Conservation (phyloP, 2,113 vertebrate genomes). For the Cynopterus brachyotis region DNA sequence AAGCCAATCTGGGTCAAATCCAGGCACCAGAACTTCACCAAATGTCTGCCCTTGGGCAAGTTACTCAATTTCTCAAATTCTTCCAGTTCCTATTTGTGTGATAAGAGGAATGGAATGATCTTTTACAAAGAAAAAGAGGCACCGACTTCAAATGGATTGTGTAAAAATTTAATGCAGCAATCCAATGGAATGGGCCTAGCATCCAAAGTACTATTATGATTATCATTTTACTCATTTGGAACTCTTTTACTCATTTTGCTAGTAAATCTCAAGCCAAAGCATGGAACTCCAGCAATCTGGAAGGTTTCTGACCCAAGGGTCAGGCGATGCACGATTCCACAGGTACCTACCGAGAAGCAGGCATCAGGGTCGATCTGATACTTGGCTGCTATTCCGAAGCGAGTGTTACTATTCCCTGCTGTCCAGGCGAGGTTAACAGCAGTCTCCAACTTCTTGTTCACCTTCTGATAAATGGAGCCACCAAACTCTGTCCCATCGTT, state of each 20-base stretch:
- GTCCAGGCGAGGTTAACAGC: slow-evolving; percentile 98
- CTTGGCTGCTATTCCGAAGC: slow-evolving; percentile 98
- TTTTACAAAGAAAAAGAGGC: background rate
- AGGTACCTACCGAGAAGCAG: slow-evolving; percentile 93
- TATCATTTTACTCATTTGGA: background rate
- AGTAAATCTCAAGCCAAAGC: background rate
- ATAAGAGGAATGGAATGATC: background rate
- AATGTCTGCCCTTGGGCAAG: background rate
- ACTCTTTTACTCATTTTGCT: background rate
- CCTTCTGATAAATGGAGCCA: slow-evolving; percentile 98
- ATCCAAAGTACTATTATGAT: background rate
- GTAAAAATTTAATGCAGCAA: background rate
- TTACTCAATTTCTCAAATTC: background rate
- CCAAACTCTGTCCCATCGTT: slow-evolving; percentile 98
- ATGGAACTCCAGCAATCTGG: background rate
- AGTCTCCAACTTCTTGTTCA: slow-evolving; percentile 97
- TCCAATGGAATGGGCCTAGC: background rate
- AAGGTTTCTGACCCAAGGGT: background rate
- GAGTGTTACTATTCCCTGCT: slow-evolving; percentile 98
- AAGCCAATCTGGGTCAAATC: background rate
- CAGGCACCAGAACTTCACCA: background rate
- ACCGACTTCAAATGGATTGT: background rate
- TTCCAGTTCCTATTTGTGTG: background rate
- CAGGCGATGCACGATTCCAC: background rate
- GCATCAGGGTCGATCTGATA: slow-evolving; percentile 97